phyloP scores from a whole-genome alignment of 1,140 invertebrate genomes.

The Apis dorsata region DNA sequence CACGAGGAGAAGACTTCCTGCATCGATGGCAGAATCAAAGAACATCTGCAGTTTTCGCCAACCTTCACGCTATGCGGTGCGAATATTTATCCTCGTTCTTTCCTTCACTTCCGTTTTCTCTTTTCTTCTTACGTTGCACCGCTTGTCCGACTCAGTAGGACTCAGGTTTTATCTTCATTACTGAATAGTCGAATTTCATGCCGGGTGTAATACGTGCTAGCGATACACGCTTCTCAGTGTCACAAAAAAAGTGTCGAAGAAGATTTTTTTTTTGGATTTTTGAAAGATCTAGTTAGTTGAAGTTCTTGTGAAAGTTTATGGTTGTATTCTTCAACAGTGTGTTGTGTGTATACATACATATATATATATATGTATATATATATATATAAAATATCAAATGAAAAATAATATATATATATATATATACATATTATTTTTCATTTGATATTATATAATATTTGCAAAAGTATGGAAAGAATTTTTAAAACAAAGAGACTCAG shows the following conservation, averaged over 20 bases:
- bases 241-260: background rate
- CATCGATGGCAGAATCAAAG: constrained; percentile 43
- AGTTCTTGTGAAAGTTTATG: background rate
- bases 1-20: constrained; percentile 42
- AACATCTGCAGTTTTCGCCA: constrained; percentile 23
- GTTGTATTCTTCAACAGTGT: background rate
- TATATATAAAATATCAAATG: too few relatives aligned
- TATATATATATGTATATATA: background rate
- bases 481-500: background rate
- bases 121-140: background rate
- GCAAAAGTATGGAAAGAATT: background rate
- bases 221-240: background rate
- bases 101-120: background rate
- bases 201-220: background rate
- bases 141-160: too few relatives aligned
- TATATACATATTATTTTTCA: background rate
- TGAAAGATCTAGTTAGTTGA: background rate
- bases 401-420: too few relatives aligned
- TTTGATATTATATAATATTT: background rate
- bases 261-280: too few relatives aligned
- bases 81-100: background rate
- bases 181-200: background rate
- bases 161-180: background rate
- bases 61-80: constrained; percentile 42
- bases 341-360: background rate